Conservation (phyloP, 2,888 invertebrate genomes). For the Caenorhabditis afra region DNA sequence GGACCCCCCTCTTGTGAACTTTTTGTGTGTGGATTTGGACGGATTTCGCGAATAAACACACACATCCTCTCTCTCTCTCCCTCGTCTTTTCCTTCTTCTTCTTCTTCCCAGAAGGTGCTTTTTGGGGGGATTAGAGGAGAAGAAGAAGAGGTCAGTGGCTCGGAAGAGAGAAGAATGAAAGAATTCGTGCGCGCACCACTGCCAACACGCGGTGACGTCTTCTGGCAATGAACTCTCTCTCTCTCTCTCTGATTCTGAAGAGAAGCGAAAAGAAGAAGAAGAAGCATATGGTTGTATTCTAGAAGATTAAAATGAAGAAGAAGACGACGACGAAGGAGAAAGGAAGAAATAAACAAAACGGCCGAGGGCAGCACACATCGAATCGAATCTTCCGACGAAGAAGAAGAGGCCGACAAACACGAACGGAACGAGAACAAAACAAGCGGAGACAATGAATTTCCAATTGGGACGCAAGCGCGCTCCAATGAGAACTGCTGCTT, state of each 20-base stretch:
- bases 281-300: background rate
- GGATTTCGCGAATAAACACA: too few relatives aligned
- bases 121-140: too few relatives aligned
- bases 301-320: constrained; percentile 9
- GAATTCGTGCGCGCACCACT: too few relatives aligned
- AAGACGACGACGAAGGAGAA: constrained; percentile 1
- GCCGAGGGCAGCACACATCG: background rate
- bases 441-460: constrained; percentile 4
- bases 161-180: too few relatives aligned
- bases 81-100: too few relatives aligned
- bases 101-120: too few relatives aligned
- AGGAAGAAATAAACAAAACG: constrained; percentile 9
- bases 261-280: constrained; percentile 12
- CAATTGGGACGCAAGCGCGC: background rate
- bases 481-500: too few relatives aligned
- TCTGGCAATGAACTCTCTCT: background rate
- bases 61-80: too few relatives aligned
- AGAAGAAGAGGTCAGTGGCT: too few relatives aligned
- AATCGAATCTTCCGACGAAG: background rate
- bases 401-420: background rate
- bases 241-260: background rate
- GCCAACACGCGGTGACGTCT: too few relatives aligned
- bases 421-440: background rate
- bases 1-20: constrained; percentile 10
- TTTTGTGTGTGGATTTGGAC: constrained; percentile 1